Percentiles rank a stretch among this genome's conserved stretches.
These are phyloP conservation scores for Malacoraja senta DNA, from an alignment of 2,797 vertebrate species.

Conservation along the genomic window DNA sequence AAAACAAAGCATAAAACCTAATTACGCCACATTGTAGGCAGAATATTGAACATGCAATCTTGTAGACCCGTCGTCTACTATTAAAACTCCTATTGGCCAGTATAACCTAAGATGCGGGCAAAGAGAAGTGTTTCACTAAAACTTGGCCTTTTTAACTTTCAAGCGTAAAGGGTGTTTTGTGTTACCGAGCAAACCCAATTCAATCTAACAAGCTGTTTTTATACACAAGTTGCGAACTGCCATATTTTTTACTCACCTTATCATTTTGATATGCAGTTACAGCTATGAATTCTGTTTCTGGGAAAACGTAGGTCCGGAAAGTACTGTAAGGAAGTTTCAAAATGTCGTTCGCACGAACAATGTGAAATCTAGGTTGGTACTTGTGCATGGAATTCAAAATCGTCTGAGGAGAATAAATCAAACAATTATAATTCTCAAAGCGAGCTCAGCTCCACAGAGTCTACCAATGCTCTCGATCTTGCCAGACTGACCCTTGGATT, in stretches of 20 bases:
- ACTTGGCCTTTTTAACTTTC: background rate
- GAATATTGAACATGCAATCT: slow-evolving; percentile 12
- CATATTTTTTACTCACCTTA: slow-evolving; percentile 68
- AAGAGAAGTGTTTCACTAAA: background rate
- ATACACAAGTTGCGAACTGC: background rate
- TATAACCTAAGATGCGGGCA: background rate
- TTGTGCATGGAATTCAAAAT: slow-evolving; percentile 98
- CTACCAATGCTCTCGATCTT: background rate
- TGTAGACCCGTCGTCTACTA: background rate
- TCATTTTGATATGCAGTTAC: slow-evolving; percentile 98
- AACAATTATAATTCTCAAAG: slow-evolving; percentile 5
- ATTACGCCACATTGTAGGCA: background rate
- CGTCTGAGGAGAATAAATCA: slow-evolving; percentile 59
- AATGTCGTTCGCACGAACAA: slow-evolving; percentile 92
- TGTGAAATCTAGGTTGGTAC: slow-evolving; percentile 94
- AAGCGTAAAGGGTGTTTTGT: too few relatives aligned
- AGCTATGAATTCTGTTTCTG: slow-evolving; percentile 95
- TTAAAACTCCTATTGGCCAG: background rate
- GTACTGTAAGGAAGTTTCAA: slow-evolving; percentile 94
- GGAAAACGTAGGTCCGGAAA: slow-evolving; percentile 94
- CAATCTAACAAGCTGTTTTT: background rate
- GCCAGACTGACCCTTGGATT: background rate
- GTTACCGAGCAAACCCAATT: background rate
- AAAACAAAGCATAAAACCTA: background rate
- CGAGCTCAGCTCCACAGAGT: background rate